Evolutionary conservation across 2,797 vertebrate genomes (phyloP).

Genomic region (Nothura maculosa): DNA sequence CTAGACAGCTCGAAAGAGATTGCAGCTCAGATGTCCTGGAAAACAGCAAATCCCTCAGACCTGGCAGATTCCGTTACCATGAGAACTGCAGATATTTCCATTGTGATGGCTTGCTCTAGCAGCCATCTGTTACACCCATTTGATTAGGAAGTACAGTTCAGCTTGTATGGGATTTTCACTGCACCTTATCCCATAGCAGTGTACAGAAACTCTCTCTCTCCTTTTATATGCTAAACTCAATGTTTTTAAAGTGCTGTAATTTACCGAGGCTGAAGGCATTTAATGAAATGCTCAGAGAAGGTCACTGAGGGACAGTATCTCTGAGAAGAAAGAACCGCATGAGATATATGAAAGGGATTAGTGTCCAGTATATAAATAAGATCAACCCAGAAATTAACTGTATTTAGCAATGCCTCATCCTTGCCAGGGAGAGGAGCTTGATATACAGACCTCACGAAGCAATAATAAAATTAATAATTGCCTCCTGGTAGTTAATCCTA

Average conservation of each 20-base stretch:
- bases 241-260: constrained; percentile 83
- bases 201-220: constrained; percentile 76
- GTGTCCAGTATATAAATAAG: constrained; percentile 68
- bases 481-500: constrained; percentile 41
- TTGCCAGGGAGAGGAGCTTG: constrained; percentile 45
- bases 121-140: constrained; percentile 98
- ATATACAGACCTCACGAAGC: constrained; percentile 38
- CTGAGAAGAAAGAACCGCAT: constrained; percentile 74
- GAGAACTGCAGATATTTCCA: constrained; percentile 97
- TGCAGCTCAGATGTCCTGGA: constrained; percentile 94
- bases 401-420: constrained; percentile 67
- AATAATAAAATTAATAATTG: constrained; percentile 42
- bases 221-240: constrained; percentile 84
- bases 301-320: constrained; percentile 77
- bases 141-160: constrained; percentile 90
- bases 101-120: constrained; percentile 94
- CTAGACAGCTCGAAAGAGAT: constrained; percentile 93
- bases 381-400: constrained; percentile 76
- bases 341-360: constrained; percentile 75
- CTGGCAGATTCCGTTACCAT: constrained; percentile 99
- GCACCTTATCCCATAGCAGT: constrained; percentile 86
- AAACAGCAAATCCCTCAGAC: constrained; percentile 97
- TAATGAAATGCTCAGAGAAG: constrained; percentile 80
- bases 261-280: constrained; percentile 78
- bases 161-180: constrained; percentile 85